Evolutionary conservation across 2,888 invertebrate genomes (phyloP).

Genomic region (Caenorhabditis macrosperma): DNA sequence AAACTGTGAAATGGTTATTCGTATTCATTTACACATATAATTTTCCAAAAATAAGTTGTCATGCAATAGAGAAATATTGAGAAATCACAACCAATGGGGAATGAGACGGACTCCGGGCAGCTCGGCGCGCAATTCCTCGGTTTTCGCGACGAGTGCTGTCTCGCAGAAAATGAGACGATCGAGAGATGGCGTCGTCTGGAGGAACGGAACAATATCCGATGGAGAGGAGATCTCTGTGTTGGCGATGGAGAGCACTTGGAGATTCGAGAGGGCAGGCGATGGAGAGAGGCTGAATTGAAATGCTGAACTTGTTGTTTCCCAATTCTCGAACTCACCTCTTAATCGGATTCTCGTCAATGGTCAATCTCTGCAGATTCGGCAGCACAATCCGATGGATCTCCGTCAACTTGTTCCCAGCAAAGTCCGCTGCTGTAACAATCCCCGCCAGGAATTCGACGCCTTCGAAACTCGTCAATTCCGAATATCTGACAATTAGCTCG

Average conservation of each 20-base stretch:
- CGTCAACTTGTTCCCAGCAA: conserved; percentile 59
- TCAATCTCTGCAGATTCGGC: conserved; percentile 61
- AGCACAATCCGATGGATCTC: conserved; percentile 59
- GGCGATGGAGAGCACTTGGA: conserved; percentile 64
- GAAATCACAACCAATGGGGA: conserved; percentile 55
- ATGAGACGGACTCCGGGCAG: conserved; percentile 55
- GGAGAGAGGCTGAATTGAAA: conserved; percentile 53
- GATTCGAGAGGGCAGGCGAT: conserved; percentile 31
- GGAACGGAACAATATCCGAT: conserved; percentile 37
- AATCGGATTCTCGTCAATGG: conserved; percentile 67
- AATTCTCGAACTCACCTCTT: conserved; percentile 34
- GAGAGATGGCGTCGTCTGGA: conserved; percentile 45
- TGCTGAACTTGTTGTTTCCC: too few species aligned
- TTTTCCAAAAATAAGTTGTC: too few species aligned
- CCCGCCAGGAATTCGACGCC: conserved; percentile 63
- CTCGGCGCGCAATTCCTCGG: conserved; percentile 44
- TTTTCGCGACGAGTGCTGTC: conserved; percentile 55
- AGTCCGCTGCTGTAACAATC: conserved; percentile 54
- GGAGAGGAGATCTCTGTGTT: conserved; percentile 36
- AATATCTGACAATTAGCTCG: conserved; percentile 28
- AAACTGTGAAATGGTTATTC: too few species aligned
- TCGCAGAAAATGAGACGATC: conserved; percentile 60
- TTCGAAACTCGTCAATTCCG: conserved; percentile 58
- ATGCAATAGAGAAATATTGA: too few species aligned
- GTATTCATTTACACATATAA: too few species aligned